Evolutionary conservation across 2,888 invertebrate genomes (phyloP), one percentile per base, ranked within the genome.

Genomic region (Agrochola macilenta): DNA sequence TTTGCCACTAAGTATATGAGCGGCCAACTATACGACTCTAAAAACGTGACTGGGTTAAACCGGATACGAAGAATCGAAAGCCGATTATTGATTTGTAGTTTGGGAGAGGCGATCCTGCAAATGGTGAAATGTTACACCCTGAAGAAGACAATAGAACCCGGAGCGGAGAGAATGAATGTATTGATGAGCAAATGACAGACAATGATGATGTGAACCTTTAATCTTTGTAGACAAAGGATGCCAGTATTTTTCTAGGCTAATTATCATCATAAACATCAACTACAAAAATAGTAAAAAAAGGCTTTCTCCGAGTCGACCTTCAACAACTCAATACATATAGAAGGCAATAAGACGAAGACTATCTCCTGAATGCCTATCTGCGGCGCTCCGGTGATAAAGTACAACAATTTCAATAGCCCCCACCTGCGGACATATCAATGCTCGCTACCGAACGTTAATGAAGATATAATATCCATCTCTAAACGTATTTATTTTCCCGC

Each of bases 381-480:
- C 90, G 87, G 81, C 89, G 85, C 84, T 79, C 87, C 91, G 90
- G 95, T 95, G 94, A 96, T 96, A 96, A 96, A 96, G 94, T 93
- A 95, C 94, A 94, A 94, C 95, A 93, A 95, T 95, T 95, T 95
- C 95, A 96, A 96, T 96, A 91, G 93, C 91, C 90, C 86, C 93
- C 95, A 94, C 95, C 95, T 95, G 93, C 91, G 87, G 96, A 96
- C 96, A 93, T 94, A 96, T 96, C 96, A 96, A 96, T 96, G 96
- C 95, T 88, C 87, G 91, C 93, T 91, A 90, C 93, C 88, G 92
- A 92, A 93, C 95, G 94, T 93, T 96, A 96, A 96, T 96, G 96
- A 96, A 96, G 96, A 96, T 96, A 96, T 96, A 96, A 96, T 96
- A 96, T 96, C 96, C 93, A 95, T 94, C 95, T 93, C 91, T 90